phyloP scores from a whole-genome alignment of 2,113 vertebrate species.

The Nerophis ophidion region DNA sequence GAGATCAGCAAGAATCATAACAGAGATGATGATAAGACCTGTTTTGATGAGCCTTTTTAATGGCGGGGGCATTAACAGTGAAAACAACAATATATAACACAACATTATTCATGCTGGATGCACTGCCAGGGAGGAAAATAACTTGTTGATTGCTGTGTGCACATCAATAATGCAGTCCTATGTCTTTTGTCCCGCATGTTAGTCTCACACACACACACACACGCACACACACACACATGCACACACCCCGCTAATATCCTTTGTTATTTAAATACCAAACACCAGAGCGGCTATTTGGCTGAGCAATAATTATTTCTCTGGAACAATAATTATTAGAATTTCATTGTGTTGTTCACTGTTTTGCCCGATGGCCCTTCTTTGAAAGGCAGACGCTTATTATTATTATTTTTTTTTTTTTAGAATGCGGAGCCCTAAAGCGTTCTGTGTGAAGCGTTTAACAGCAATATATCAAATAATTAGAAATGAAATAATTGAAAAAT shows the following conservation, averaged over 20 bases:
- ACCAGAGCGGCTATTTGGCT: slow-evolving; percentile 51
- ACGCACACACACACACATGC: background rate
- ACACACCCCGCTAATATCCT: slow-evolving; percentile 40
- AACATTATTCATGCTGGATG: slow-evolving; percentile 11
- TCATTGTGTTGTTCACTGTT: slow-evolving; percentile 65
- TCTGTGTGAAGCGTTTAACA: slow-evolving; percentile 43
- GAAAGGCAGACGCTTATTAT: slow-evolving; percentile 18
- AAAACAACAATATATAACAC: slow-evolving; percentile 40
- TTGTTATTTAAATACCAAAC: slow-evolving; percentile 66
- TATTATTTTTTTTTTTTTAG: slow-evolving; percentile 49
- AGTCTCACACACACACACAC: slow-evolving; percentile 2
- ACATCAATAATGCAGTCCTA: background rate
- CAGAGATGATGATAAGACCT: slow-evolving; percentile 41
- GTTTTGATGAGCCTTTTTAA: slow-evolving; percentile 49
- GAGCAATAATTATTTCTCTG: slow-evolving; percentile 69
- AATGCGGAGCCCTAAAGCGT: slow-evolving; percentile 55
- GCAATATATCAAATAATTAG: slow-evolving; percentile 68
- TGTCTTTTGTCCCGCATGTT: slow-evolving; percentile 15
- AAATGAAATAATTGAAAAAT: slow-evolving; percentile 62
- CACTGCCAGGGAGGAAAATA: slow-evolving; percentile 1
- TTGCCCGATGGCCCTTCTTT: slow-evolving; percentile 58
- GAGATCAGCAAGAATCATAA: slow-evolving; percentile 36
- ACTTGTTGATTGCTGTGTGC: background rate
- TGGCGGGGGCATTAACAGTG: slow-evolving; percentile 13
- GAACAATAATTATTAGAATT: slow-evolving; percentile 71